phyloP scores from a whole-genome alignment of 2,888 invertebrate genomes.

The Drosophila macrospina region DNA sequence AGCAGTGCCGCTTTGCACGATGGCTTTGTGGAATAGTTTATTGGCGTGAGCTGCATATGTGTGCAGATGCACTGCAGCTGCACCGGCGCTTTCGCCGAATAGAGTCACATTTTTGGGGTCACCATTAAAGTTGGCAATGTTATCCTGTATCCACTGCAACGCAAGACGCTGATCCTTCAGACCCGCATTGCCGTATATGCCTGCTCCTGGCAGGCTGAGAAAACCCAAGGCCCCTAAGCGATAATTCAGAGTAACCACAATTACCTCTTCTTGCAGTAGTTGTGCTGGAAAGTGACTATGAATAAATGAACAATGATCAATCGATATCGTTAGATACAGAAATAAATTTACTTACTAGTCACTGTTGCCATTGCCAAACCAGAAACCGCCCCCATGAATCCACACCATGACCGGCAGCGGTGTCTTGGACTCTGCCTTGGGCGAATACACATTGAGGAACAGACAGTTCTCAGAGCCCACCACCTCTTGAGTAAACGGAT shows the following conservation, averaged over 20 bases:
- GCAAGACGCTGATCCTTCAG: constrained; percentile 86
- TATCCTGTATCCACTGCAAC: constrained; percentile 85
- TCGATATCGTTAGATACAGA: neutral
- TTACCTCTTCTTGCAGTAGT: constrained; percentile 82
- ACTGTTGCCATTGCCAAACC: constrained; percentile 80
- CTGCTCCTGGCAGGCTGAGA: constrained; percentile 80
- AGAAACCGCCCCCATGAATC: constrained; percentile 84
- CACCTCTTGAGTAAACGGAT: constrained; percentile 65
- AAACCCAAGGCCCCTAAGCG: constrained; percentile 84
- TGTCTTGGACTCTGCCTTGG: constrained; percentile 54
- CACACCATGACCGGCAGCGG: constrained; percentile 84
- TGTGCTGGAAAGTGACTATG: constrained; percentile 81
- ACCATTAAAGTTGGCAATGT: constrained; percentile 85
- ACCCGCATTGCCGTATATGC: constrained; percentile 83
- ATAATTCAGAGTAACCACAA: constrained; percentile 84
- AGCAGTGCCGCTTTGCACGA: constrained; percentile 83
- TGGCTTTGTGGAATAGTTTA: constrained; percentile 83
- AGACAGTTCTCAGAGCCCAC: constrained; percentile 84
- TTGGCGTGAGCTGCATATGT: constrained; percentile 77
- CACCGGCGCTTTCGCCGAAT: constrained; percentile 85
- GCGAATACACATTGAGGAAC: constrained; percentile 83
- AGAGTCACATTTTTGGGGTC: constrained; percentile 84
- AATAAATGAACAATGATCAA: rapidly evolving
- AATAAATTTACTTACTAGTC: constrained; percentile 73
- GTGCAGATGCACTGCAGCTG: constrained; percentile 81